phyloP scores from a whole-genome alignment of 2,113 vertebrate species.

The human region GRCh38 chr4:36125001-36125500 shows the following conservation, averaged over 20 bases:
- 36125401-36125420: not conserved
- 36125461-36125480: not conserved
- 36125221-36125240: not conserved
- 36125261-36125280: not conserved
- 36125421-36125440: conserved; percentile 1
- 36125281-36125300: conserved; percentile 2
- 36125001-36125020: not conserved
- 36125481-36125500: not conserved
- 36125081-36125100: not conserved
- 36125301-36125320: not conserved
- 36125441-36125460: not conserved
- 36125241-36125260: not conserved
- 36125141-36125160: not conserved
- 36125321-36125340: not conserved
- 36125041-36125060: conserved; percentile 22
- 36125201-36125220: conserved; percentile 46
- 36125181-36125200: not conserved
- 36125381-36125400: conserved; percentile 36
- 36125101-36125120: not conserved
- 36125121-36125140: not conserved
- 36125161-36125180: not conserved
- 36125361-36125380: not conserved
- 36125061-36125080: not conserved
- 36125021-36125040: not conserved
- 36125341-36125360: not conserved